A percentile compares a stretch with the other conserved stretches of the same genome.
Evolutionary conservation across 2,888 invertebrate species (phyloP).

Genomic region (Blastobasis adustella): DNA sequence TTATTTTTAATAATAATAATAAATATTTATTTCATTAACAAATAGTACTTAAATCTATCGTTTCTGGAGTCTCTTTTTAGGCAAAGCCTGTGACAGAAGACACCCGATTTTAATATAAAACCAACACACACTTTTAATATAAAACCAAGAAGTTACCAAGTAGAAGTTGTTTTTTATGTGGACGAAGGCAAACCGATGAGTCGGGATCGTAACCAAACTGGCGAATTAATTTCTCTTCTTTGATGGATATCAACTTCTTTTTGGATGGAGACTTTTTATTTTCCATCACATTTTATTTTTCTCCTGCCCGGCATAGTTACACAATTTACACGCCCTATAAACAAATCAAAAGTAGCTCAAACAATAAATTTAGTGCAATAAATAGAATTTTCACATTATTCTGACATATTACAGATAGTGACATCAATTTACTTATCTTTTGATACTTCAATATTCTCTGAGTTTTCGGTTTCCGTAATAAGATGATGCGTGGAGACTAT

Average conservation of each 20-base stretch:
- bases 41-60: no score
- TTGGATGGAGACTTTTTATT: constrained; percentile 59
- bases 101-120: no score
- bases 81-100: no score
- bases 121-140: no score
- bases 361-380: constrained; percentile 35
- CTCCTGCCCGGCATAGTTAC: constrained; percentile 59
- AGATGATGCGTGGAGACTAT: no score
- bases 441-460: no score
- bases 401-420: constrained; percentile 31
- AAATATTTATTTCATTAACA: no score
- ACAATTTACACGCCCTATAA: constrained; percentile 26
- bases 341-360: constrained; percentile 21
- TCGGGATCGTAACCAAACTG: constrained; percentile 47
- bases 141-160: neutral
- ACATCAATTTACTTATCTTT: constrained; percentile 23
- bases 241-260: constrained; percentile 52
- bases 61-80: no score
- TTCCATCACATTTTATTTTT: constrained; percentile 70
- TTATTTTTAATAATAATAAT: no score
- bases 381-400: constrained; percentile 39
- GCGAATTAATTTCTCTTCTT: constrained; percentile 53
- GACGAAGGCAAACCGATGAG: constrained; percentile 24
- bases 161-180: constrained; percentile 35
- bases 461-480: no score